Conservation (phyloP, 1,140 invertebrate species). For the Coenobita brevimanus region DNA sequence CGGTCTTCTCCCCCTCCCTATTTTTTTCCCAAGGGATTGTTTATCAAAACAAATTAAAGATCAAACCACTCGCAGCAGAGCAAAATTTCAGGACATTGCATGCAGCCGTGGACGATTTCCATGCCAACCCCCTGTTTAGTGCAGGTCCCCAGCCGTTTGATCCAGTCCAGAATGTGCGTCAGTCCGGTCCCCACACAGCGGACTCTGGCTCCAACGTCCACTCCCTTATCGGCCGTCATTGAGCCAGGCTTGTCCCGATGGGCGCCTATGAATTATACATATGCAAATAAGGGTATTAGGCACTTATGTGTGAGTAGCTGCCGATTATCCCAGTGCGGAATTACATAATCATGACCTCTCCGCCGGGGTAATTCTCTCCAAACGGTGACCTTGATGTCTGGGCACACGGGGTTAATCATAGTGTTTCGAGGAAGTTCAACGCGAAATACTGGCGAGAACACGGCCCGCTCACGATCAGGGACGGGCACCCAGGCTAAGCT, state of each 20-base stretch:
- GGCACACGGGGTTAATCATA: slow-evolving; percentile 20
- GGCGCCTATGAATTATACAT: slow-evolving; percentile 27
- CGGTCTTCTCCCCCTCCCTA: too few relatives aligned
- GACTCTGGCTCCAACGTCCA: too few relatives aligned
- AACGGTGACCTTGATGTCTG: slow-evolving; percentile 32
- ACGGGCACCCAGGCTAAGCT: too few relatives aligned
- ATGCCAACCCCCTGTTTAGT: too few relatives aligned
- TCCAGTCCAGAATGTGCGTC: background rate
- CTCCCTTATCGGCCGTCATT: too few relatives aligned
- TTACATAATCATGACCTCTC: slow-evolving; percentile 53
- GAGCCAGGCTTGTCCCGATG: too few relatives aligned
- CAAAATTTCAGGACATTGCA: background rate
- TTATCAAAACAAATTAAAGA: slow-evolving; percentile 19
- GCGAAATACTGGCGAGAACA: slow-evolving; percentile 17
- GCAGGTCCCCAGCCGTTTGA: background rate
- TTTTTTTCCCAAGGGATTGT: background rate
- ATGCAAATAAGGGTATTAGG: slow-evolving; percentile 50
- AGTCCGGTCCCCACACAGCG: background rate
- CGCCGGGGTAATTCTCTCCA: too few relatives aligned
- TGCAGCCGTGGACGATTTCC: slow-evolving; percentile 10
- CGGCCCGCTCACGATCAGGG: background rate
- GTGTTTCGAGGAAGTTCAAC: slow-evolving; percentile 11
- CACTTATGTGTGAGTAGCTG: slow-evolving; percentile 44
- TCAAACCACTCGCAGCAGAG: background rate
- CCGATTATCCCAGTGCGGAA: slow-evolving; percentile 26